Base-by-base conservation (phyloP, 2,888 invertebrate genomes). In the Hypolimnas misippus region DNA sequence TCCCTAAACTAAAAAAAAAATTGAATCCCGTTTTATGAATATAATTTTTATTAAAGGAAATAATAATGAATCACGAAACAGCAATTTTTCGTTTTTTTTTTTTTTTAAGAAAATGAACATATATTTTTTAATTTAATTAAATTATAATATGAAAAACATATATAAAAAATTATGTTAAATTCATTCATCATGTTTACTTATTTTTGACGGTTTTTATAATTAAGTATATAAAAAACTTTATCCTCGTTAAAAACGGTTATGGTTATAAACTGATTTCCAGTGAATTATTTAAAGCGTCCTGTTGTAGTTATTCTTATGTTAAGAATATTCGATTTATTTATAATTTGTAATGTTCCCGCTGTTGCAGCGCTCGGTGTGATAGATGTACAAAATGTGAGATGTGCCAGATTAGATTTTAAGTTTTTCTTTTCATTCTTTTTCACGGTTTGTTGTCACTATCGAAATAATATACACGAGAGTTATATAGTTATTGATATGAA, bases 291-390 rank as follows among this genome's bases (percentile, higher is more conserved):
- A 52, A 67, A 67, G 67, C 65, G 69, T 78, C 83, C 74, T 82
- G 78, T 84, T 87, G 80, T 86, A 88, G 86, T 86, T 87, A 87
- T 89, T 88, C 87, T 89, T 89, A 88, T 86, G 87, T 89, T 89
- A 89, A 88, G 89, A 86, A 87, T 89, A 87, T 86, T 82, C 78
- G 78, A 80, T 76, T 83, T 82, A 79, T 79, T 82, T 82, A 76
- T 81, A 81, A 76, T 77, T 58, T 62, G 42, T 65, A 62, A 58
- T 10, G 35, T 46, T 21, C 64, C 71, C 64, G 66, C 67, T 60
- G 74, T 73, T 67, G 71, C 67, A 67, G 77, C 73, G 78, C 19
- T 80, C 77, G 76, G 80, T 82, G 81, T 80, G 80, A 78, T 76
- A 79, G 58, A 57, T 75, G 76, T 77, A 76, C 71, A 77, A 81